Conservation (phyloP, 2,797 vertebrate genomes). For the Acanthurus lineatus region DNA sequence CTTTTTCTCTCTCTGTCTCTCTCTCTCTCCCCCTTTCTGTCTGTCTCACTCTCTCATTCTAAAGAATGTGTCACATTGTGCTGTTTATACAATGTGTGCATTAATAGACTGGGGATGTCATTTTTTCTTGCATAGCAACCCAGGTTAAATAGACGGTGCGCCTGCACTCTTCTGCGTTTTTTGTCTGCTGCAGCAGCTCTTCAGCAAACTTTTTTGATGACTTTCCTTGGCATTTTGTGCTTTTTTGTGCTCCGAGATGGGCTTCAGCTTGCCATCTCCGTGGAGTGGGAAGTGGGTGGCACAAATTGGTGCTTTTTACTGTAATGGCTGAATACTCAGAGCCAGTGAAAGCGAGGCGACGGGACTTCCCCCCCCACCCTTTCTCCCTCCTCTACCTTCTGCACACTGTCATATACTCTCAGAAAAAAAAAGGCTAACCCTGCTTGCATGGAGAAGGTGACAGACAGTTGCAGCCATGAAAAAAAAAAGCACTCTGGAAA, state of each 20-base stretch:
- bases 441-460: conserved; percentile 59
- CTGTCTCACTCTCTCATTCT: conserved; percentile 82
- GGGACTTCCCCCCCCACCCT: conserved; percentile 21
- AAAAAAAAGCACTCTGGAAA: conserved; percentile 60
- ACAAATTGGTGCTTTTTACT: conserved; percentile 83
- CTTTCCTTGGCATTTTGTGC: conserved; percentile 77
- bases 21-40: conserved; percentile 50
- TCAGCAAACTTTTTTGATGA: conserved; percentile 82
- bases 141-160: conserved; percentile 91
- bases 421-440: conserved; percentile 59
- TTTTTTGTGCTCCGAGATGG: conserved; percentile 69
- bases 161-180: conserved; percentile 71
- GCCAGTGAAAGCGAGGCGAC: conserved; percentile 61
- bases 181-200: conserved; percentile 71
- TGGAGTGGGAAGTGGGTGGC: conserved; percentile 73
- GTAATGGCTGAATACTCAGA: conserved; percentile 80
- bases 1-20: conserved; percentile 82
- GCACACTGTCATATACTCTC: conserved; percentile 23
- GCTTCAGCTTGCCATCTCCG: conserved; percentile 67
- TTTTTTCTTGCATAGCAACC: conserved; percentile 97
- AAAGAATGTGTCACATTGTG: conserved; percentile 98
- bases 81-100: conserved; percentile 98
- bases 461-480: conserved; percentile 60
- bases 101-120: conserved; percentile 95
- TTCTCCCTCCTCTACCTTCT: conserved; percentile 43